Evolutionary conservation across 1,140 invertebrate genomes (phyloP).

Genomic region (Scylla paramamosain): DNA sequence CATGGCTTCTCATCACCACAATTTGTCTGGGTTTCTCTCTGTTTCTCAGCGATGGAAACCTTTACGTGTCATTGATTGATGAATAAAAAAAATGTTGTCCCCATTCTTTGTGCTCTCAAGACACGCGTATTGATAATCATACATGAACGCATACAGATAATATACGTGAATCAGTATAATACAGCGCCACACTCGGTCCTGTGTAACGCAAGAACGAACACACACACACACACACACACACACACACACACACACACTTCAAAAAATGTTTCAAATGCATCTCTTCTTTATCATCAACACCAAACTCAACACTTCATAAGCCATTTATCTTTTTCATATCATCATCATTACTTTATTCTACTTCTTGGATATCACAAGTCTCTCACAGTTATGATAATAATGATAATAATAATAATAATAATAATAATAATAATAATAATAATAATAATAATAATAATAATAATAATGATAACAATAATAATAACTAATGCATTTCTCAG

Average conservation of each 20-base stretch:
- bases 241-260: too few species aligned
- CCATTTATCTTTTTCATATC: not conserved
- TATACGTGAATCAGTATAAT: not conserved
- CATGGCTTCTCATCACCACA: too few species aligned
- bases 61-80: too few species aligned
- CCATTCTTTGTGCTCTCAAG: too few species aligned
- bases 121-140: too few species aligned
- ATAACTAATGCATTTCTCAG: too few species aligned
- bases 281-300: not conserved
- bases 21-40: too few species aligned
- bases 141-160: not conserved
- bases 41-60: too few species aligned
- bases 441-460: not conserved
- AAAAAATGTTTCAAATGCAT: not conserved
- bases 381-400: not conserved
- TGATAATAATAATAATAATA: not conserved
- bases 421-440: not conserved
- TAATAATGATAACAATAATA: not conserved
- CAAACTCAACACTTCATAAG: not conserved
- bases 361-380: not conserved
- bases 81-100: too few species aligned
- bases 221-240: too few species aligned
- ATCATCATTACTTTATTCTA: not conserved
- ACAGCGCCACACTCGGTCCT: not conserved
- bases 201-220: not conserved